A percentile compares a stretch with the other conserved stretches of the same genome.
phyloP scores from a whole-genome alignment of 2,888 invertebrate species.

The Lacanobia oleracea region DNA sequence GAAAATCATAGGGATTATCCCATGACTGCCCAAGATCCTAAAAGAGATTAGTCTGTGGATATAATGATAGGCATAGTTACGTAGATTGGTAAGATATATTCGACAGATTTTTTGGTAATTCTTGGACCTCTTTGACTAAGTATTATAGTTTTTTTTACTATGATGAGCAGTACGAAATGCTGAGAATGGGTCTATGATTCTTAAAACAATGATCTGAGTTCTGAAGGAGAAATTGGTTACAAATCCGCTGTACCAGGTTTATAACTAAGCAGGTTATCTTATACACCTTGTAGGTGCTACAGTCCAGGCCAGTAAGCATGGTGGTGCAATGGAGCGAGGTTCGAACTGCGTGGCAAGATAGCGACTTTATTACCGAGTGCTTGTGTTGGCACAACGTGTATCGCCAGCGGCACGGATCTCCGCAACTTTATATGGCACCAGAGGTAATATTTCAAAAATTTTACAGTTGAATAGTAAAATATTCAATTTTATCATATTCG shows the following conservation, averaged over 20 bases:
- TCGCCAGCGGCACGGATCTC: slow-evolving; percentile 94
- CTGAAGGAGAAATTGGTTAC: rapidly evolving
- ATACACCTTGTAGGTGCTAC: slow-evolving; percentile 89
- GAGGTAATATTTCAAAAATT: slow-evolving; percentile 87
- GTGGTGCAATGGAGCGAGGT: slow-evolving; percentile 93
- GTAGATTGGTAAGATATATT: too few species aligned
- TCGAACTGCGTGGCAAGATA: slow-evolving; percentile 94
- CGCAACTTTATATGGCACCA: slow-evolving; percentile 93
- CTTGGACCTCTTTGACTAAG: too few species aligned
- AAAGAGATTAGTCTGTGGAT: too few species aligned
- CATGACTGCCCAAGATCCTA: too few species aligned
- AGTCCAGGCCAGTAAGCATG: slow-evolving; percentile 92
- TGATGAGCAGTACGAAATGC: slow-evolving; percentile 50
- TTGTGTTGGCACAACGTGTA: slow-evolving; percentile 96
- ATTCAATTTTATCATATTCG: background rate
- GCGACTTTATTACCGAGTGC: slow-evolving; percentile 95
- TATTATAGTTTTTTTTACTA: background rate
- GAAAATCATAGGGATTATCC: too few species aligned
- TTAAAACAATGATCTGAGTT: slow-evolving; percentile 56
- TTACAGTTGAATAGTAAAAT: background rate
- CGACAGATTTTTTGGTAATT: too few species aligned
- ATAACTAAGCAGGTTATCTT: background rate
- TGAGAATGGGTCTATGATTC: slow-evolving; percentile 47
- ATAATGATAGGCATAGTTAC: too few species aligned
- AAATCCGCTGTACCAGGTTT: background rate